Conservation (phyloP, 1,140 invertebrate species). For the Bombus waltoni region DNA sequence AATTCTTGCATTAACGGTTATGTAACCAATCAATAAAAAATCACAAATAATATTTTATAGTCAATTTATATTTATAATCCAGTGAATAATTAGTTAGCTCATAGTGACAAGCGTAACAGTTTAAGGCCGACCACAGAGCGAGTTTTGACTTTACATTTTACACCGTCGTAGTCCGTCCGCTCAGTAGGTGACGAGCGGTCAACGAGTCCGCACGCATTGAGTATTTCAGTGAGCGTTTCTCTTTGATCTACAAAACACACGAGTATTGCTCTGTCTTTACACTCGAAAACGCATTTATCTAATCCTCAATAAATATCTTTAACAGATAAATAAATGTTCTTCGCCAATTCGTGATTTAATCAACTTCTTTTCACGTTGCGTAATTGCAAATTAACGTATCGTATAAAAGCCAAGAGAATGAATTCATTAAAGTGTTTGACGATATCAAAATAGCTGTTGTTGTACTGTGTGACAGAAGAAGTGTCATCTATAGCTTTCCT, state of each 20-base stretch:
- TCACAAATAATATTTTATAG: background rate
- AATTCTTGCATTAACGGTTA: background rate
- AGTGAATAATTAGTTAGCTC: background rate
- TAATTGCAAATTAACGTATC: background rate
- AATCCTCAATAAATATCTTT: background rate
- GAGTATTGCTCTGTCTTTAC: background rate
- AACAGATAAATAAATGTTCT: background rate
- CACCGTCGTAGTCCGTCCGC: background rate
- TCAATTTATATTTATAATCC: background rate
- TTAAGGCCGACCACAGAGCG: background rate
- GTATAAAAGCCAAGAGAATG: background rate
- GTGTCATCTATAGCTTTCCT: background rate
- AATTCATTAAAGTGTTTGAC: background rate
- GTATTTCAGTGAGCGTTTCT: too few species aligned
- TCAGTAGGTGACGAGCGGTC: constrained; percentile 43
- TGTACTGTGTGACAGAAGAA: background rate
- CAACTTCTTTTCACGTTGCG: background rate
- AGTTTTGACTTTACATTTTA: background rate
- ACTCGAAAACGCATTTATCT: constrained; percentile 7
- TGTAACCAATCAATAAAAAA: background rate
- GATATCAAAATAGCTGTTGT: background rate
- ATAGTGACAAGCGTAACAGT: background rate
- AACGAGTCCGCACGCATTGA: background rate
- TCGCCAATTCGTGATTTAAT: background rate
- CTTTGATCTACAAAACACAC: background rate